These are phyloP conservation scores for Octonoba sinensis DNA, from an alignment of 2,888 invertebrate species.

Conservation along the genomic window DNA sequence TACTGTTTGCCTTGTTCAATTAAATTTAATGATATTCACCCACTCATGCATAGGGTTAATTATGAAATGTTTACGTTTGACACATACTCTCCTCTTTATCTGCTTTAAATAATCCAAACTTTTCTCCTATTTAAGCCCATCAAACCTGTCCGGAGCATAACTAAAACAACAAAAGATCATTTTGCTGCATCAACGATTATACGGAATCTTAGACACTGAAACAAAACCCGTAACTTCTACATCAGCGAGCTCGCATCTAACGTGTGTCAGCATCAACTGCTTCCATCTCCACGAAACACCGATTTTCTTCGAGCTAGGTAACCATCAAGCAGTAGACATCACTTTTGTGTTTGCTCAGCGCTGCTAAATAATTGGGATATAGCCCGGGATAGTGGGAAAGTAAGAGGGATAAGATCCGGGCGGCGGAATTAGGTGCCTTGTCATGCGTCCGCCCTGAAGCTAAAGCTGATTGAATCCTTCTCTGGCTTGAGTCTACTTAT, in stretches of 20 bases:
- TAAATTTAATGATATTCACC: too few relatives aligned
- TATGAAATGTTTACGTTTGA: too few relatives aligned
- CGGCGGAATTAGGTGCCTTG: conserved; percentile 16
- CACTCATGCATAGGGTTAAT: too few relatives aligned
- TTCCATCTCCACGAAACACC: conserved; percentile 4
- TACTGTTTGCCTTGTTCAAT: too few relatives aligned
- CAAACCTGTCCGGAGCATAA: too few relatives aligned
- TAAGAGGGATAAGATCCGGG: conserved; percentile 5
- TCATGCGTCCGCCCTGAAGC: not conserved
- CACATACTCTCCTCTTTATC: too few relatives aligned
- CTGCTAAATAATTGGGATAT: conserved; percentile 48
- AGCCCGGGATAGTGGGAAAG: conserved; percentile 8
- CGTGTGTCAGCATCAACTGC: too few relatives aligned
- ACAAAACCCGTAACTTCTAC: conserved; percentile 19
- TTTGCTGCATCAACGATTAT: too few relatives aligned
- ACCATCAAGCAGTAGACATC: conserved; percentile 20
- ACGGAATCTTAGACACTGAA: too few relatives aligned
- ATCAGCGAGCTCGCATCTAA: conserved; percentile 4
- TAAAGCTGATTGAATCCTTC: conserved; percentile 55
- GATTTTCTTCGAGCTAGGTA: conserved; percentile 10
- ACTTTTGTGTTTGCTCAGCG: conserved; percentile 44
- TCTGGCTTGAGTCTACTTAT: conserved; percentile 21
- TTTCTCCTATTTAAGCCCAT: too few relatives aligned
- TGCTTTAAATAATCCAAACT: too few relatives aligned
- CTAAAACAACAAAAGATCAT: too few relatives aligned